Percentiles rank a stretch among this genome's conserved stretches.
These are phyloP conservation scores for Actenoides hombroni DNA, from an alignment of 2,113 vertebrate genomes.

Conservation along the genomic window DNA sequence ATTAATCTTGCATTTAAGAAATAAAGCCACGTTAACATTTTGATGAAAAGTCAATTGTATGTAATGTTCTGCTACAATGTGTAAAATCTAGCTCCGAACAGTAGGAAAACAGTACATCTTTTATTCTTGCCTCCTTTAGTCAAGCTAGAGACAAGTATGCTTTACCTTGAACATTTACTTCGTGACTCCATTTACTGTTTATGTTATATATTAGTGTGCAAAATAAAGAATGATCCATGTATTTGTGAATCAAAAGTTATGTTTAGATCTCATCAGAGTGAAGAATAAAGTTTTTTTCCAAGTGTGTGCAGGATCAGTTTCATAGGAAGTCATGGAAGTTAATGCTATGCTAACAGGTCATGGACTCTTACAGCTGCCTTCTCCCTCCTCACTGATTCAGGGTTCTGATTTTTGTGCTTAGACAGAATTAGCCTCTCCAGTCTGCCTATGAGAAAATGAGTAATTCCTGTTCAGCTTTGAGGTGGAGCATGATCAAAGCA, in stretches of 20 bases:
- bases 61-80: background rate
- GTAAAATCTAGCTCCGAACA: background rate
- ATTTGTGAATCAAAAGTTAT: background rate
- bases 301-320: background rate
- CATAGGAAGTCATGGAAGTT: background rate
- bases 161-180: background rate
- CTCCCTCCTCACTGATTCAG: background rate
- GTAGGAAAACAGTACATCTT: background rate
- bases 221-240: background rate
- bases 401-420: background rate
- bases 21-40: background rate
- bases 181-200: background rate
- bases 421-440: background rate
- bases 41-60: background rate
- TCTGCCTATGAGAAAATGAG: background rate
- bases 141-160: background rate
- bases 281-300: background rate
- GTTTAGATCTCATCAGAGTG: background rate
- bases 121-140: background rate
- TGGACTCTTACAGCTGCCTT: background rate
- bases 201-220: background rate
- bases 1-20: background rate
- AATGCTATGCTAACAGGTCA: background rate
- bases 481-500: background rate
- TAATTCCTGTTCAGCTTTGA: background rate